A percentile compares a stretch with the other conserved stretches of the same genome.
Conservation (phyloP, 1,140 invertebrate genomes). For the Drosophila triauraria region DNA sequence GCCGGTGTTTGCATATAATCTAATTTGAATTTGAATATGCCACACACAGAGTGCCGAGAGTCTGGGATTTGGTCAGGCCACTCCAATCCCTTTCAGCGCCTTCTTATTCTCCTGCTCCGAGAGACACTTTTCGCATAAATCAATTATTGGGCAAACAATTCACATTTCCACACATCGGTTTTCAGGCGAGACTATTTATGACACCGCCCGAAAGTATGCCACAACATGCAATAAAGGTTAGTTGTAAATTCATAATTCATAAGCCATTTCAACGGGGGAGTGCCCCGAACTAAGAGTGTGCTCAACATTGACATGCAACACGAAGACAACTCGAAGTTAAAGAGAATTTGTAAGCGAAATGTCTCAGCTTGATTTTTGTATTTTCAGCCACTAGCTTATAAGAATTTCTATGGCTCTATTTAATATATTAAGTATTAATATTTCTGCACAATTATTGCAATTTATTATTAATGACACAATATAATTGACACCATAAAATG, state of each 20-base stretch:
- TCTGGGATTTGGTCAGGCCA: not conserved
- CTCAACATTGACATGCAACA: not conserved
- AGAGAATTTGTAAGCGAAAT: not conserved
- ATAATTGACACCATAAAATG: not conserved
- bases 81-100: not conserved
- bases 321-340: slow-evolving; percentile 3
- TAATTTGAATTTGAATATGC: slow-evolving; percentile 80
- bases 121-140: slow-evolving; percentile 61
- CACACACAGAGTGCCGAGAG: slow-evolving; percentile 55
- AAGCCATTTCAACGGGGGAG: not conserved
- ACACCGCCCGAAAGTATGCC: slow-evolving; percentile 61
- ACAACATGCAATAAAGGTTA: slow-evolving; percentile 5
- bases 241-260: slow-evolving; percentile 36
- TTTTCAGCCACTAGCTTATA: not conserved
- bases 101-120: not conserved
- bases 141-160: slow-evolving; percentile 55
- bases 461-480: not conserved
- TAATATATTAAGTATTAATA: not conserved
- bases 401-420: not conserved
- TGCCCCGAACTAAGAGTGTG: not conserved
- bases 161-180: slow-evolving; percentile 35
- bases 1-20: slow-evolving; percentile 70
- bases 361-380: not conserved
- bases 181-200: slow-evolving; percentile 26
- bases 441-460: not conserved